Percentiles rank a stretch among this genome's conserved stretches.
phyloP scores from a whole-genome alignment of 1,140 invertebrate genomes.

The Sminthurides bifidus region DNA sequence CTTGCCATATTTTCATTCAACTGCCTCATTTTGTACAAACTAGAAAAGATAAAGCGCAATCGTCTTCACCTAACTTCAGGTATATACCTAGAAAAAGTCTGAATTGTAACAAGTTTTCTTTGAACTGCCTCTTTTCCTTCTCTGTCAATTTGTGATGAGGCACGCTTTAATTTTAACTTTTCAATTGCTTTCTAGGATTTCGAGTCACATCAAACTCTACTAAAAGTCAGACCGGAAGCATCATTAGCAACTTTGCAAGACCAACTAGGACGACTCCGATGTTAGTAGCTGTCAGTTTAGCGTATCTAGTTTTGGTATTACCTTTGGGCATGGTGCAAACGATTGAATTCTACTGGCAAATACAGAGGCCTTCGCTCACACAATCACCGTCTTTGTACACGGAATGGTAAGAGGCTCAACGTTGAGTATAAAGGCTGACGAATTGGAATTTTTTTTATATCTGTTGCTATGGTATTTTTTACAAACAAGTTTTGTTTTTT shows the following conservation, averaged over 20 bases:
- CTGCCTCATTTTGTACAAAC: constrained; percentile 34
- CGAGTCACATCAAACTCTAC: background rate
- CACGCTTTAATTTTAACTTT: no score
- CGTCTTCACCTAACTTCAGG: constrained; percentile 20
- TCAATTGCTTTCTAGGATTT: background rate
- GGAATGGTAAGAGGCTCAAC: no score
- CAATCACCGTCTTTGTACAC: no score
- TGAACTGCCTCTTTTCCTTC: no score
- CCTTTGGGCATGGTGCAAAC: constrained; percentile 38
- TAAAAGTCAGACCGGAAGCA: background rate
- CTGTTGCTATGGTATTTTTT: background rate
- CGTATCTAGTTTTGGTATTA: constrained; percentile 36
- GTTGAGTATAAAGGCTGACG: background rate
- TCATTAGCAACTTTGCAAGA: no score
- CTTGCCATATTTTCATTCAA: constrained; percentile 37
- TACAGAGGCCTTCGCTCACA: no score
- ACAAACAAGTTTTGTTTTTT: background rate
- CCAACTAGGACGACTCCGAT: constrained; percentile 21
- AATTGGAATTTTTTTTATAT: background rate
- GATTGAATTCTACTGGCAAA: constrained; percentile 37
- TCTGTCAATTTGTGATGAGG: no score
- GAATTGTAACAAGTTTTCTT: no score
- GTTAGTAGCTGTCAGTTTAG: constrained; percentile 33
- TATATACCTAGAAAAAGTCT: no score
- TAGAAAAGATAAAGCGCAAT: constrained; percentile 13